phyloP scores from a whole-genome alignment of 2,888 invertebrate genomes.

The Xestia sexstrigata region DNA sequence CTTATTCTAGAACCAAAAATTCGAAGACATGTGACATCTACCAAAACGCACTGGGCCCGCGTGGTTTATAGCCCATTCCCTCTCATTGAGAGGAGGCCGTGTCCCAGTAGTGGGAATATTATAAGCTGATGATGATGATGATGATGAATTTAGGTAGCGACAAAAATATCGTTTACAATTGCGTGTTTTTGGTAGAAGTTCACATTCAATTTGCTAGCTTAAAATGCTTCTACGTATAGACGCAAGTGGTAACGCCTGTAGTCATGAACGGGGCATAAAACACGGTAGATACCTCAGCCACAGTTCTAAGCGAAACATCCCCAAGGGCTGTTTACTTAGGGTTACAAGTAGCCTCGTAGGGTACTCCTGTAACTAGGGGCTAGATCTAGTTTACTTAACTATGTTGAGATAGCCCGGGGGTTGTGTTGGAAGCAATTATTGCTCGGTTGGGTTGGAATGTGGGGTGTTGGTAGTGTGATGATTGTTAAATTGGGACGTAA shows the following conservation, averaged over 20 bases:
- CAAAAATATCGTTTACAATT: neutral
- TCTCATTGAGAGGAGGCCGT: no score
- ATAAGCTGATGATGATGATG: no score
- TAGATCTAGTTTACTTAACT: slow-evolving; percentile 48
- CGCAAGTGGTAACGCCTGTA: neutral
- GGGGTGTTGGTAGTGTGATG: neutral
- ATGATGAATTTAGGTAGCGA: neutral
- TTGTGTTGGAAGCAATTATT: slow-evolving; percentile 36
- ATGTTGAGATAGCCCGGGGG: slow-evolving; percentile 33
- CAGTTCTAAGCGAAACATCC: slow-evolving; percentile 12
- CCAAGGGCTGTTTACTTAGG: slow-evolving; percentile 54
- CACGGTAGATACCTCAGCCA: neutral
- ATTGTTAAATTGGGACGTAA: neutral
- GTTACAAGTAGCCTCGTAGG: slow-evolving; percentile 11
- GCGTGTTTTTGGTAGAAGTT: neutral
- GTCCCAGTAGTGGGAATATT: no score
- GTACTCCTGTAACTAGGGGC: slow-evolving; percentile 10
- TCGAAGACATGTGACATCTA: no score
- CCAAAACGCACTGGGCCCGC: no score
- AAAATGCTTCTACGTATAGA: neutral
- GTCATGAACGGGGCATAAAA: neutral
- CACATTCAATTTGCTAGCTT: neutral
- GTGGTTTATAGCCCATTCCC: no score
- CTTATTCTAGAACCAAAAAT: no score
- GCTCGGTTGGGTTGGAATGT: neutral